A percentile compares a stretch with the other conserved stretches of the same genome.
Evolutionary conservation across 2,888 invertebrate genomes (phyloP).

Genomic region (Julus scanicus): DNA sequence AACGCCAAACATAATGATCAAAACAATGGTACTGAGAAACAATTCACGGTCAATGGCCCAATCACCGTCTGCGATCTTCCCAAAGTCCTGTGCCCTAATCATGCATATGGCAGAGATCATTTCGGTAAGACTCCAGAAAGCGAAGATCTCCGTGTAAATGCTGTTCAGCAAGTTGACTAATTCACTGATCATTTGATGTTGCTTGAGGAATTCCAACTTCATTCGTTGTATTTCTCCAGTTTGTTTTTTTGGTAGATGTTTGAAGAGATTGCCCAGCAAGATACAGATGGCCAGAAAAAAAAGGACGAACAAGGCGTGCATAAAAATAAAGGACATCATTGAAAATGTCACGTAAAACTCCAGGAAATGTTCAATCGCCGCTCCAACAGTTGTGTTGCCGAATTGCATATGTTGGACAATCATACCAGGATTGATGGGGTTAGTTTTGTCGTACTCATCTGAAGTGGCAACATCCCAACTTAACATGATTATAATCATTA

Average conservation of each 20-base stretch:
- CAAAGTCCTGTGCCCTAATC: slow-evolving; percentile 1
- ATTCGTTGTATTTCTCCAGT: neutral
- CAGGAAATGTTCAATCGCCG: neutral
- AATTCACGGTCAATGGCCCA: slow-evolving; percentile 21
- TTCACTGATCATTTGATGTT: neutral
- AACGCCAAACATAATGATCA: neutral
- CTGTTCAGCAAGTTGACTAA: neutral
- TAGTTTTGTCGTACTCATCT: neutral
- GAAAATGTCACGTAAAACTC: neutral
- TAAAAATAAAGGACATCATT: neutral
- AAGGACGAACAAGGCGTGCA: slow-evolving; percentile 4
- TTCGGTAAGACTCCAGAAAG: slow-evolving; percentile 22
- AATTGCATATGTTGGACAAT: neutral
- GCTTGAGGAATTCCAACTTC: neutral
- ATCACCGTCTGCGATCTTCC: neutral
- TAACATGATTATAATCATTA: neutral
- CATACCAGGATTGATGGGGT: neutral
- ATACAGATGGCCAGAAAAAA: slow-evolving; percentile 14
- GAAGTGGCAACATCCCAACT: neutral
- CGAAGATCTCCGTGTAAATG: slow-evolving; percentile 1
- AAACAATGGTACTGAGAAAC: neutral
- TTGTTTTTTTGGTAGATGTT: neutral
- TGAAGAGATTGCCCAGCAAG: neutral
- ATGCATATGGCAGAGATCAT: neutral
- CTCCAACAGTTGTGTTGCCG: neutral